Base-by-base conservation (phyloP, 2,113 vertebrate genomes). In the Sylvia atricapilla region DNA sequence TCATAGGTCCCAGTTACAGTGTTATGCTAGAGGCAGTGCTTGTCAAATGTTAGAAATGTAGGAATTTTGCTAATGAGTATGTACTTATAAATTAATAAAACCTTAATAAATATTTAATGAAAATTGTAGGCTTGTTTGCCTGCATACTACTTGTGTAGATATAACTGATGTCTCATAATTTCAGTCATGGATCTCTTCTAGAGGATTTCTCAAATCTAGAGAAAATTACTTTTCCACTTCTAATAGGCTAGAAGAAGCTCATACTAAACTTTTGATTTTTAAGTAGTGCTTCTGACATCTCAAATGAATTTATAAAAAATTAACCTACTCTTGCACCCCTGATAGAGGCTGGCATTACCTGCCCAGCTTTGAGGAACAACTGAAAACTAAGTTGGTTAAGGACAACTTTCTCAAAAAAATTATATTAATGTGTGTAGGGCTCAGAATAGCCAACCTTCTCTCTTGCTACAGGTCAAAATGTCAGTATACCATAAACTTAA, bases 81-180 rank as follows among this genome's bases (percentile, higher is more conserved):
- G 89, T 94, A 79, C 37, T 95, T 91, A 95, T 74, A 95, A 93
- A 96, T 97, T 95, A 90, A 96, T 95, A 77, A 72, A 95, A 44
- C 68, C 59, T 75, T 95, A 74, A 77, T 86, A 96, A 97, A 85
- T 80, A 80, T 73, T 84, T 84, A 75, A 74, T 74, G 47, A 46
- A 84, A 89, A 56, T 53, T 4, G 2, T 89, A 50, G 63, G 28
- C 17, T 81, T 64, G 59, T 86, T 90, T 93, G 39, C 52, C 31
- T 67, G 47, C 12, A 22, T 37, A 31, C 69, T 82, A 43, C 53
- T 52, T 74, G 33, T 79, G 44, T 39, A 88, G 78, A 11, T 95
- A 77, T 37, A 39, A 13, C 27, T 83, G 49, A 75, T n/a, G 27
- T 74, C 55, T 91, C 21, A 8, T 78, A 72, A 75, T 41, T 82